Evolutionary conservation across 2,888 invertebrate species (phyloP), one percentile per base, ranked within the genome.

Genomic region (Malachius bipustulatus): DNA sequence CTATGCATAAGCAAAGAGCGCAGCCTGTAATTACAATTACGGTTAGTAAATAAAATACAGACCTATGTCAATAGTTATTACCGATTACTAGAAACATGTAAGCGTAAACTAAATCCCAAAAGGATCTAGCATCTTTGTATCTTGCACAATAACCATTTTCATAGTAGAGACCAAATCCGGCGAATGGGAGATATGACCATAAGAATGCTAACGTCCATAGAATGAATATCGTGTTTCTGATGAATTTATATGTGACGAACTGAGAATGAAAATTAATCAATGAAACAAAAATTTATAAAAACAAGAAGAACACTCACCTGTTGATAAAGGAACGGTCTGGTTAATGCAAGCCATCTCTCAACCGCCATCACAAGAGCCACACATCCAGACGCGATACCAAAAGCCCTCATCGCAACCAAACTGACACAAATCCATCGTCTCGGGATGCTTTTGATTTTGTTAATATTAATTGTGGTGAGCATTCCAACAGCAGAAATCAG

Each of bases 361-460:
- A 79, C 72, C 8, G 88, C 87, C 88, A 89, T 89, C 37, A 87
- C 80, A 53, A 84, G 76, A 13, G 88, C 85, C 49, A 88, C 84
- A 63, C 84, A 83, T 28, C 87, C 88, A 47, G 87, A 85, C 52
- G 84, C 84, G 39, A 88, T 69, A 32, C 88, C 89, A 62, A 88
- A 88, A 46, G 80, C 75, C 39, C 88, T 70, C 64, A 84, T 75
- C 35, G 82, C 64, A 4, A 88, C 82, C 45, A 81, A 69, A 43
- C 73, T 60, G 16, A 67, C 71, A 62, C 83, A 83, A 56, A 71
- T 71, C 50, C 63, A 62, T 44, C 66, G 64, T 37, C 65, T 61
- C 30, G 64, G 63, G 4, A 57, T 46, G 4, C 62, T 50, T n/a
- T 63, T 44, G 44, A 62, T 61, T 40, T 63, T 55, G 36, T 64